phyloP scores from a whole-genome alignment of 2,888 invertebrate genomes.

The Epinotia ramella region DNA sequence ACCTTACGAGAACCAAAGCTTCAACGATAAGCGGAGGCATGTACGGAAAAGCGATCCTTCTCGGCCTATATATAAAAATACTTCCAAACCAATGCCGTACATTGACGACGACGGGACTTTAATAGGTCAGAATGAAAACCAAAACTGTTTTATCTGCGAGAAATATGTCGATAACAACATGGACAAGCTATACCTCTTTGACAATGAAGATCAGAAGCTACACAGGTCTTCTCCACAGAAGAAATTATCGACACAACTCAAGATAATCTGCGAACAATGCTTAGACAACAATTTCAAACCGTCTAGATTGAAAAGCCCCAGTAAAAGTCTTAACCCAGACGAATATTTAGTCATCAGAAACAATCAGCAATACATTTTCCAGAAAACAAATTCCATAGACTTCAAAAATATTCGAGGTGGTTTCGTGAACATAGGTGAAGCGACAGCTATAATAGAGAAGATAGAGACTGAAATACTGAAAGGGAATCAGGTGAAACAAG shows the following conservation, averaged over 20 bases:
- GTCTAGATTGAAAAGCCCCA: constrained; percentile 69
- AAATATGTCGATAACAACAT: constrained; percentile 65
- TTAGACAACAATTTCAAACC: constrained; percentile 71
- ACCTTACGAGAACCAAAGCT: constrained; percentile 64
- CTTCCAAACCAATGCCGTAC: constrained; percentile 57
- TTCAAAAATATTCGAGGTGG: constrained; percentile 55
- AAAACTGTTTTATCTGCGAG: constrained; percentile 74
- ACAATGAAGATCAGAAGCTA: constrained; percentile 77
- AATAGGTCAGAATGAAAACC: constrained; percentile 64
- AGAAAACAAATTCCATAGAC: constrained; percentile 65
- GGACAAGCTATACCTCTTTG: constrained; percentile 76
- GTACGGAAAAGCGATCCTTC: constrained; percentile 77
- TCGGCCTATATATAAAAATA: constrained; percentile 66
- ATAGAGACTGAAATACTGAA: constrained; percentile 49
- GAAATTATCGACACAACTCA: constrained; percentile 69
- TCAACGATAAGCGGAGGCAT: constrained; percentile 67
- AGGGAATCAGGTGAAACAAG: constrained; percentile 53
- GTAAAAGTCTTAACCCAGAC: constrained; percentile 69
- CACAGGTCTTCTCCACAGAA: constrained; percentile 73
- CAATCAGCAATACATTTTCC: constrained; percentile 79
- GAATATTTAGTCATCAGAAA: constrained; percentile 78
- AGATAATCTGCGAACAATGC: constrained; percentile 75
- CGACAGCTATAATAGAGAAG: constrained; percentile 45
- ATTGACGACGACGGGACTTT: constrained; percentile 66
- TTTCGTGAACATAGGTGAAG: constrained; percentile 45